Conservation (phyloP, 1,140 invertebrate genomes). For the Ceratosolen solmsi region DNA sequence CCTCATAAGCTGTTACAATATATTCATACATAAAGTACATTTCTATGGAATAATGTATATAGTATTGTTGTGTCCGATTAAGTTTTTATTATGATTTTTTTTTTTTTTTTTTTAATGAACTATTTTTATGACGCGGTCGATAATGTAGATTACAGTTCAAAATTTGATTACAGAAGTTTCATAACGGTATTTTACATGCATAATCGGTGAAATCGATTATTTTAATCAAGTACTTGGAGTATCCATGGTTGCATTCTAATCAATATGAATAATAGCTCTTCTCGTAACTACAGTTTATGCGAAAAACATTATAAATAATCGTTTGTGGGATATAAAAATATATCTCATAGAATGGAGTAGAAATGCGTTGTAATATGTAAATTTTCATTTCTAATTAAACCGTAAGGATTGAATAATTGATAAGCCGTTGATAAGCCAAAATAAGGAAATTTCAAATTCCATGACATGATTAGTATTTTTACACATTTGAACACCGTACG, state of each 20-base stretch:
- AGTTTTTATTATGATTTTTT: no score
- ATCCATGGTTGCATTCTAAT: slow-evolving; percentile 44
- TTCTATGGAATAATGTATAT: no score
- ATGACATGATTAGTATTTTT: no score
- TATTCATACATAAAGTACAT: no score
- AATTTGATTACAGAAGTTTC: slow-evolving; percentile 40
- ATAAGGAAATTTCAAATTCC: no score
- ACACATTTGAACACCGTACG: no score
- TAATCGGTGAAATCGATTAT: slow-evolving; percentile 42
- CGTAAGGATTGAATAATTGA: no score
- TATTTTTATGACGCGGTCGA: neutral
- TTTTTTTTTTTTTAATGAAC: neutral
- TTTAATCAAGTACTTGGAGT: slow-evolving; percentile 44
- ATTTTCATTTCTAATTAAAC: no score
- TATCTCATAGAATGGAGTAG: neutral
- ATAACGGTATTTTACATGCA: slow-evolving; percentile 37
- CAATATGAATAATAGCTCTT: slow-evolving; percentile 44
- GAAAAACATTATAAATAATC: neutral
- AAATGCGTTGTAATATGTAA: neutral
- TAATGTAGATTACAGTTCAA: slow-evolving; percentile 9
- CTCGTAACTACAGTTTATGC: slow-evolving; percentile 35
- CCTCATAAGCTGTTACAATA: no score
- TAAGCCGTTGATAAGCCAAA: no score
- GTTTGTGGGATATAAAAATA: neutral
- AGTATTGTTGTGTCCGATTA: no score